Evolutionary conservation across 1,140 invertebrate genomes (phyloP), one percentile per base, ranked within the genome.

Genomic region (Scaptomyza pallida): DNA sequence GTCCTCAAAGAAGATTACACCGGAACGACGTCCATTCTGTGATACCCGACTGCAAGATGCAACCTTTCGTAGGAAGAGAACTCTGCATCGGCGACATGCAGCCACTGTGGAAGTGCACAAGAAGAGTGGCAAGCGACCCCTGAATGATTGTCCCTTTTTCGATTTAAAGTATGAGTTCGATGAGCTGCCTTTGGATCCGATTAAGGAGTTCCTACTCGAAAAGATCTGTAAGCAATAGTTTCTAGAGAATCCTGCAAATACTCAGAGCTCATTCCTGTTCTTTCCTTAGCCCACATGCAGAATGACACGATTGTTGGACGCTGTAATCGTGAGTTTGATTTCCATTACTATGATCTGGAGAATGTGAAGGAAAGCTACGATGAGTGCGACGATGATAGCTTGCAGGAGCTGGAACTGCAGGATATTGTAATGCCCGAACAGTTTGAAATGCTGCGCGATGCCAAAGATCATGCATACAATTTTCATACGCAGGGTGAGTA

Each of bases 141-240:
- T 91, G 9, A 89, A 90, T 40, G 90, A 91, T 41, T 89, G 86
- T 10, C 90, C 89, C 13, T 91, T 91, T 21, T 91, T 85, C 43
- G 54, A 62, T 10, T 62, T 91, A 33, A 51, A 57, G 10, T 90
- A 91, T 55, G 43, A 72, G 8, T 90, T 81, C 8, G 90, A 91
- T 74, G 68, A 91, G 48, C 45, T 91, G 60, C 90, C 90, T 0
- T 30, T 91, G 17, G 90, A 91, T 69, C 90, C 90, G 0, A 57
- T 81, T 3, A 90, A 81, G 62, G 75, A 79, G 12, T 91, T 78
- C 43, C 44, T 91, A 0, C 17, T 47, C 13, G 89, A 91, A 47
- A 91, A 91, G 57, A 91, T 91, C 48, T 78, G 90, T 91, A 37
- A 73, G 73, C n/a, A n/a, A n/a, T 59, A 30, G 21, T 21, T 9